These are phyloP conservation scores for Lutjanus campechanus DNA, from an alignment of 2,797 vertebrate genomes.

Conservation along the genomic window DNA sequence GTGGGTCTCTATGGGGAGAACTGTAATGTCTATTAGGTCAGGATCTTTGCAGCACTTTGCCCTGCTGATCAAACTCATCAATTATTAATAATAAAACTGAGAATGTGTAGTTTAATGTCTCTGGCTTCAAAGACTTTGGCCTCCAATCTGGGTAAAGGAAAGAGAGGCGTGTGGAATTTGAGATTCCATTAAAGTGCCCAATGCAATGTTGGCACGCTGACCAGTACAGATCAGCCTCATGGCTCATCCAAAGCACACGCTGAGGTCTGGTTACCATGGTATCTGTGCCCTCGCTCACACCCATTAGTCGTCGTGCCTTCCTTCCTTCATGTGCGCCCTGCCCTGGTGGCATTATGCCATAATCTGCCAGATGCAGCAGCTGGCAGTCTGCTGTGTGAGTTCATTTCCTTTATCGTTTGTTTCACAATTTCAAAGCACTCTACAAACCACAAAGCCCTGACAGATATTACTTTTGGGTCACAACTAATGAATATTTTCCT, in stretches of 20 bases:
- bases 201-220: conserved; percentile 39
- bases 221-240: conserved; percentile 54
- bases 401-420: conserved; percentile 36
- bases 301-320: conserved; percentile 62
- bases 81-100: conserved; percentile 18
- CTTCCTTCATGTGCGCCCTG: conserved; percentile 53
- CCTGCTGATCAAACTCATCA: conserved; percentile 3
- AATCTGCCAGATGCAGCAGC: conserved; percentile 75
- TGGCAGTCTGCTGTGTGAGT: conserved; percentile 34
- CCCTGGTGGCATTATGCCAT: conserved; percentile 60
- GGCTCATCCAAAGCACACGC: conserved; percentile 52
- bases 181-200: conserved; percentile 33
- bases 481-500: background rate
- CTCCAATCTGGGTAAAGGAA: conserved; percentile 21
- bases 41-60: conserved; percentile 9
- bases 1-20: background rate
- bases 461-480: background rate
- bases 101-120: background rate
- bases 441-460: conserved; percentile 9
- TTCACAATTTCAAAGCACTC: conserved; percentile 26
- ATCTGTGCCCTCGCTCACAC: conserved; percentile 66
- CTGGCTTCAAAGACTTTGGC: conserved; percentile 8
- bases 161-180: conserved; percentile 24
- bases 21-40: conserved; percentile 18
- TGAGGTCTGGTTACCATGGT: conserved; percentile 74